These are phyloP conservation scores for Deilephila porcellus DNA, from an alignment of 2,888 invertebrate genomes.

Conservation along the genomic window DNA sequence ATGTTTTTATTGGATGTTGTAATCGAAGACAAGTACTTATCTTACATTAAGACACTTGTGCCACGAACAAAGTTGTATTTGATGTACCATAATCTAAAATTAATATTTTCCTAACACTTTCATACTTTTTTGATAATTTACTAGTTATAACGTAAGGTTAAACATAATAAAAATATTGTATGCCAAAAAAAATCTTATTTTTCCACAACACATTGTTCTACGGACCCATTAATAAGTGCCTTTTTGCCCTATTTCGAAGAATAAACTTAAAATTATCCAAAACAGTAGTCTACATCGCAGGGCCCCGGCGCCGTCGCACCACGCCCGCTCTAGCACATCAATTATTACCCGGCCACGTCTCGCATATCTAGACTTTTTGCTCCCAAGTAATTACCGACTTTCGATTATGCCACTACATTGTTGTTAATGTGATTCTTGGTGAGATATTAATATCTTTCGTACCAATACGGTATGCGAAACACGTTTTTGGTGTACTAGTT, in stretches of 20 bases:
- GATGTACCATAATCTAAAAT: no score
- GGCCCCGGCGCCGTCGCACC: slow-evolving; percentile 70
- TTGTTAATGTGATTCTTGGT: slow-evolving; percentile 24
- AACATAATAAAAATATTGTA: background rate
- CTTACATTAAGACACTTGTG: no score
- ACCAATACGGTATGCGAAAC: background rate
- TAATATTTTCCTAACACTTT: no score
- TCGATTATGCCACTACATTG: slow-evolving; percentile 32
- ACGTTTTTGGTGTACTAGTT: background rate
- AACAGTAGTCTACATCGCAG: background rate
- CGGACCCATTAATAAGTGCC: no score
- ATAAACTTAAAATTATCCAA: background rate
- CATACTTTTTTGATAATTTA: background rate
- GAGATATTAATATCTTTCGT: slow-evolving; percentile 14
- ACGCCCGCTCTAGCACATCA: slow-evolving; percentile 73
- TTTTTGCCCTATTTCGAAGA: no score
- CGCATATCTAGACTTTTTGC: slow-evolving; percentile 64
- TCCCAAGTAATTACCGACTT: slow-evolving; percentile 34
- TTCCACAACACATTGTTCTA: no score
- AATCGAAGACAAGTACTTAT: no score
- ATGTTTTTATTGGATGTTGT: no score
- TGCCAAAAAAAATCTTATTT: no score
- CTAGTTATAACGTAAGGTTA: background rate
- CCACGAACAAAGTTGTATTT: no score
- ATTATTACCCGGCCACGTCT: slow-evolving; percentile 70